Evolutionary conservation across 2,113 vertebrate species (phyloP).

Genomic region (Peromyscus maniculatus): DNA sequence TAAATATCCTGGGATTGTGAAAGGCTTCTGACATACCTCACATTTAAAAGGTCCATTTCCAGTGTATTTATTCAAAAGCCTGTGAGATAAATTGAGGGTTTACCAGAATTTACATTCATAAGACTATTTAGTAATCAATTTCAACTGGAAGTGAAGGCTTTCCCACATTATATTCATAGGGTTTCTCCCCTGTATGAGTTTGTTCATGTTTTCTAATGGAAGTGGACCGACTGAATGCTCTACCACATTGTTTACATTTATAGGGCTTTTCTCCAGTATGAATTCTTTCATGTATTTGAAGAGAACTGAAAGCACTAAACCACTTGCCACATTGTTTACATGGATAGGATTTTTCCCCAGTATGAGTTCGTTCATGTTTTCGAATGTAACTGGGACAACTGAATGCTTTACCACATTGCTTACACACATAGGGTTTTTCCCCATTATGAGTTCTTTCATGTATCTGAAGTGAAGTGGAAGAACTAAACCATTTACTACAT

Average conservation of each 20-base stretch:
- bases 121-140: background rate
- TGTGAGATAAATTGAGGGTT: background rate
- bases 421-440: background rate
- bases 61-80: background rate
- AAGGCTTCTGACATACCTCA: background rate
- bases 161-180: background rate
- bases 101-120: background rate
- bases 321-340: background rate
- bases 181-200: background rate
- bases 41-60: background rate
- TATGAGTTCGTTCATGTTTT: background rate
- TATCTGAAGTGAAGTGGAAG: background rate
- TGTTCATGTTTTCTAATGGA: background rate
- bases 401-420: background rate
- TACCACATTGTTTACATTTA: background rate
- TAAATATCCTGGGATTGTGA: background rate
- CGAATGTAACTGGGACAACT: background rate
- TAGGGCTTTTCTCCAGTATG: background rate
- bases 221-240: background rate
- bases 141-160: background rate
- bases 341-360: background rate
- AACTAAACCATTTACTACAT: conserved; percentile 5
- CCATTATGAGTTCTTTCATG: background rate
- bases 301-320: background rate
- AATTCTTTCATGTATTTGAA: background rate